Base-by-base conservation (phyloP, 2,113 vertebrate genomes). In the Vombatus ursinus region DNA sequence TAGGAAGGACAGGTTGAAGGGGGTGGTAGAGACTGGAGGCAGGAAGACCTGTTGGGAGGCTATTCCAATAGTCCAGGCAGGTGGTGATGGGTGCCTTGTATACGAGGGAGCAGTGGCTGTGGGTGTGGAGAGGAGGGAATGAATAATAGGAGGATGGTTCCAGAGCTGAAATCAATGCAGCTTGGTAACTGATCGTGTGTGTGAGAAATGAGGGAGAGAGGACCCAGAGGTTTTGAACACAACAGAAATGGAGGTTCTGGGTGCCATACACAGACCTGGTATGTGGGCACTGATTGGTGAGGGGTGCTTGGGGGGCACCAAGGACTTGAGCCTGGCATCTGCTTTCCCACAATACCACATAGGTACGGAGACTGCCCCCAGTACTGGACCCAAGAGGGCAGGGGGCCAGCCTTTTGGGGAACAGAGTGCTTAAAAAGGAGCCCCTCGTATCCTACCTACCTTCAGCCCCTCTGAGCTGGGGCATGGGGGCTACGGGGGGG, bases 401-500 rank as follows among this genome's bases (percentile, higher is more conserved):
- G n/a, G 68, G 31, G 61, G 37, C 61, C 37, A n/a, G 37, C 37
- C 61, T 77, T 77, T 16, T 77, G 31, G 57, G 61, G 37, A n/a
- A 77, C 14, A 26, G 23, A 61, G 11, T 77, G 1, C 19, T n/a
- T 19, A 77, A n/a, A 77, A n/a, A 77, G 37, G n/a, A 61, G 0
- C 57, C 26, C 57, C 9, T 28, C 57, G 8, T 31, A 61, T 31
- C 28, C 10, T 31, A 61, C 4, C 0, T 53, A 53, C 23, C 52
- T 53, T 53, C 7, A 37, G n/a, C 37, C n/a, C 68, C 19, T 84
- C 19, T 95, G 93, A 96, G 44, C 52, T 93, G 91, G 95, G 95
- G 91, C 93, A 96, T 95, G 95, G 52, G 96, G 97, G 53, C 95
- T 84, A 1, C 93, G 0, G 5, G 96, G 91, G 97, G 94, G 44